Conservation (phyloP, 2,888 invertebrate species). For the Alviniconcha strummeri region DNA sequence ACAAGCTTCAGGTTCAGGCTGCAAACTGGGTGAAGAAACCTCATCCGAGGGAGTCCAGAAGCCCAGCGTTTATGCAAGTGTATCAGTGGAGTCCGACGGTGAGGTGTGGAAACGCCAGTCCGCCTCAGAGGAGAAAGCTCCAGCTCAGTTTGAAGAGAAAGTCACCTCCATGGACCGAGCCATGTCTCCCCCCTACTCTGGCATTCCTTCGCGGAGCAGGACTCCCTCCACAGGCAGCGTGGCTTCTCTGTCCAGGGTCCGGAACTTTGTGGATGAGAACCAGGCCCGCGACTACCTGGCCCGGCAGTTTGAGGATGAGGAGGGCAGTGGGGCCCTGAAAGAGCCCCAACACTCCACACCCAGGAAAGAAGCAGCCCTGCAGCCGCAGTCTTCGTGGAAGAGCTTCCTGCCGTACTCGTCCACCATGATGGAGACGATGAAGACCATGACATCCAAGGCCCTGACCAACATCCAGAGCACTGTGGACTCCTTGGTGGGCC, state of each 20-base stretch:
- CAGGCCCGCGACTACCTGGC: slow-evolving; percentile 82
- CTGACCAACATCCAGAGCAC: slow-evolving; percentile 57
- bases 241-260: slow-evolving; percentile 38
- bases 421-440: slow-evolving; percentile 53
- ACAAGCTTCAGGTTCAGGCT: neutral
- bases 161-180: slow-evolving; percentile 27
- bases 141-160: slow-evolving; percentile 17
- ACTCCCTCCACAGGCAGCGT: slow-evolving; percentile 26
- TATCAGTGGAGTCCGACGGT: slow-evolving; percentile 36
- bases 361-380: slow-evolving; percentile 24
- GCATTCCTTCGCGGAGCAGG: neutral
- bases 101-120: slow-evolving; percentile 41
- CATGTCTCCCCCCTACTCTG: neutral
- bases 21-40: neutral
- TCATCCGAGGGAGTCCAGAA: neutral
- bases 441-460: slow-evolving; percentile 62
- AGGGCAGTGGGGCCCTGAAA: neutral
- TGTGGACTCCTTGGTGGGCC: slow-evolving; percentile 42
- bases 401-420: slow-evolving; percentile 38
- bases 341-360: slow-evolving; percentile 34
- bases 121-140: slow-evolving; percentile 16
- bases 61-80: neutral
- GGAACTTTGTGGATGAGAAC: slow-evolving; percentile 83
- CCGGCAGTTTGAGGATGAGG: slow-evolving; percentile 76
- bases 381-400: slow-evolving; percentile 25